A percentile compares a stretch with the other conserved stretches of the same genome.
Conservation (phyloP, 1,140 invertebrate species). For the Pseudomyrmex concolor region DNA sequence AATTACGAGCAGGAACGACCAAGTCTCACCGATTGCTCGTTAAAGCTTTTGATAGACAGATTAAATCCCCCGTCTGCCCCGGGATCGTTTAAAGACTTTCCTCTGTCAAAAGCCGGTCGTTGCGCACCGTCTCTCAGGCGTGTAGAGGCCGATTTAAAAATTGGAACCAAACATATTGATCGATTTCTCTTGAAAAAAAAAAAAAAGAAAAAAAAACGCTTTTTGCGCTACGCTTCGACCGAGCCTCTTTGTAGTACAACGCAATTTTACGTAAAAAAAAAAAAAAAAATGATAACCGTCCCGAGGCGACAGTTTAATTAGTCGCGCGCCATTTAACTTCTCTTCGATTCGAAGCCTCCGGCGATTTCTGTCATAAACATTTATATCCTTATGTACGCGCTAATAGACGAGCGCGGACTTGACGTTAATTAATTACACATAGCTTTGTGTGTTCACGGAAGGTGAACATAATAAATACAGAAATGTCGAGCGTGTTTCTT, state of each 20-base stretch:
- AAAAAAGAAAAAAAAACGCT: neutral
- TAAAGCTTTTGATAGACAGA: slow-evolving; percentile 55
- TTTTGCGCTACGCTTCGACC: neutral
- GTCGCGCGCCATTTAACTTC: slow-evolving; percentile 26
- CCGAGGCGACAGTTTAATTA: slow-evolving; percentile 52
- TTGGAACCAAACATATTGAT: slow-evolving; percentile 21
- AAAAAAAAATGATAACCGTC: slow-evolving; percentile 27
- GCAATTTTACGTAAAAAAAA: neutral
- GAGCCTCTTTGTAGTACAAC: neutral
- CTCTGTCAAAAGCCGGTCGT: neutral
- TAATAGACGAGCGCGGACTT: neutral
- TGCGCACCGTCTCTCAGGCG: neutral
- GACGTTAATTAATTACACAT: slow-evolving; percentile 54
- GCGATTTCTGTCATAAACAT: slow-evolving; percentile 43
- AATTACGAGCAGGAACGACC: slow-evolving; percentile 33
- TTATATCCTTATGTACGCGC: slow-evolving; percentile 17
- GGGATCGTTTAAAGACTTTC: slow-evolving; percentile 12
- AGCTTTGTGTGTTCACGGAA: slow-evolving; percentile 2
- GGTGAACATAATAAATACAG: slow-evolving; percentile 34
- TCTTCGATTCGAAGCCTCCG: slow-evolving; percentile 19
- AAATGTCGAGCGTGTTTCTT: neutral
- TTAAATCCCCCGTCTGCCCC: slow-evolving; percentile 30
- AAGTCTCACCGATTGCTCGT: slow-evolving; percentile 56
- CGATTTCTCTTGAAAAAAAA: slow-evolving; percentile 10
- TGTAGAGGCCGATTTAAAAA: slow-evolving; percentile 25